These are phyloP conservation scores for Apus apus DNA, from an alignment of 2,113 vertebrate genomes.

Conservation along the genomic window DNA sequence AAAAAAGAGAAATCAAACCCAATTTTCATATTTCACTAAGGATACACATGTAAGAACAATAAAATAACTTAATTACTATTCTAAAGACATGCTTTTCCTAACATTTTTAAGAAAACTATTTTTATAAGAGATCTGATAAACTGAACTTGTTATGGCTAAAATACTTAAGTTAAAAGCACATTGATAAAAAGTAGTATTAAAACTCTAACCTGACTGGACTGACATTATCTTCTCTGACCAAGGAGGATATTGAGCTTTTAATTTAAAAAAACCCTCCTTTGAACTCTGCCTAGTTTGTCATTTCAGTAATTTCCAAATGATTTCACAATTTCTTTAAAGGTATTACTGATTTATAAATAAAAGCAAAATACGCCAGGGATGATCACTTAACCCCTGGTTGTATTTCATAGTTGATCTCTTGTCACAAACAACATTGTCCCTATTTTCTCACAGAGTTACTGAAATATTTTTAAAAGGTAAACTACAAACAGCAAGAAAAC, in stretches of 20 bases:
- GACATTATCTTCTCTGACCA: not conserved
- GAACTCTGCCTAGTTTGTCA: not conserved
- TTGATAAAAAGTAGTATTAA: not conserved
- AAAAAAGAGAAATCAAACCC: not conserved
- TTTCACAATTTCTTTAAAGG: not conserved
- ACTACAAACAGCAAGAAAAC: not conserved
- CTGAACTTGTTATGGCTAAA: not conserved
- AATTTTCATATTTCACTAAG: not conserved
- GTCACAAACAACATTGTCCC: not conserved
- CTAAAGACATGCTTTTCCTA: not conserved
- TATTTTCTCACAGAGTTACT: not conserved
- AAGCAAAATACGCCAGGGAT: not conserved
- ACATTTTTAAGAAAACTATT: not conserved
- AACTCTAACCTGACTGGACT: not conserved
- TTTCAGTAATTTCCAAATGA: not conserved
- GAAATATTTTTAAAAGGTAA: not conserved
- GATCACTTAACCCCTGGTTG: not conserved
- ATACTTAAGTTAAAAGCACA: not conserved
- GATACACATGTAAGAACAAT: rapidly evolving
- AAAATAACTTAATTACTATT: not conserved
- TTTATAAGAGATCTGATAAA: not conserved
- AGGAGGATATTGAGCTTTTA: not conserved
- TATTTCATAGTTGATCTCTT: not conserved
- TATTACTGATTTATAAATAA: not conserved
- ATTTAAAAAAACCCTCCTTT: not conserved